These are phyloP conservation scores for Macroteleia sp. DNA, from an alignment of 2,888 invertebrate genomes.

Conservation along the genomic window DNA sequence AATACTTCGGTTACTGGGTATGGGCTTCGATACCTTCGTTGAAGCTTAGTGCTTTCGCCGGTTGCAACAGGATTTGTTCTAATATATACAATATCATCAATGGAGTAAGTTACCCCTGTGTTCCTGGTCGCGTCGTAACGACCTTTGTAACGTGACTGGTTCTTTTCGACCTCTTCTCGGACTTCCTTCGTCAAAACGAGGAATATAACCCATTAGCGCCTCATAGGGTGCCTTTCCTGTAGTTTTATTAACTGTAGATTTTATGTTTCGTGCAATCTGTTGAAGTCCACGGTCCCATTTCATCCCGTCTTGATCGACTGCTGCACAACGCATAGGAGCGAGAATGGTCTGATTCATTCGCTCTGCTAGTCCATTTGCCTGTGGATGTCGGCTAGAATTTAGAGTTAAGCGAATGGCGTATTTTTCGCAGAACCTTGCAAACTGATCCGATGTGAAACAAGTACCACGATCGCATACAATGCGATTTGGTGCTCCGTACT, in stretches of 20 bases:
- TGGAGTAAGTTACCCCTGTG: too few relatives aligned
- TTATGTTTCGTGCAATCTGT: too few relatives aligned
- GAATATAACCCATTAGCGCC: background rate
- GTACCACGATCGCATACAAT: constrained; percentile 67
- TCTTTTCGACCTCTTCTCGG: background rate
- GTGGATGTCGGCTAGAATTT: constrained; percentile 61
- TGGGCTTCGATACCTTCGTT: background rate
- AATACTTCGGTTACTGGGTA: background rate
- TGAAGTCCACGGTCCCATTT: too few relatives aligned
- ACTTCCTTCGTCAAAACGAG: background rate
- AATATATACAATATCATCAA: background rate
- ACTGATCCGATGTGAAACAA: constrained; percentile 44
- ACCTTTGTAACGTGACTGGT: too few relatives aligned
- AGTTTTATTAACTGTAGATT: too few relatives aligned
- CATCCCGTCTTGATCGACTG: too few relatives aligned
- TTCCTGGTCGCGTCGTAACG: too few relatives aligned
- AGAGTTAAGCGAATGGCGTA: constrained; percentile 48
- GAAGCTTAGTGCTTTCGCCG: background rate
- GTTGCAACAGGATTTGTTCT: background rate
- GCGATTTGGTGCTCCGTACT: constrained; percentile 58
- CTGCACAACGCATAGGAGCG: too few relatives aligned
- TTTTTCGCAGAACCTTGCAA: background rate
- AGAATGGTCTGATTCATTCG: too few relatives aligned
- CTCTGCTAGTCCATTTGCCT: constrained; percentile 66
- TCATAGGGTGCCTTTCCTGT: background rate